Base-by-base conservation (phyloP, 2,888 invertebrate genomes). In the Leucophora obtusa region DNA sequence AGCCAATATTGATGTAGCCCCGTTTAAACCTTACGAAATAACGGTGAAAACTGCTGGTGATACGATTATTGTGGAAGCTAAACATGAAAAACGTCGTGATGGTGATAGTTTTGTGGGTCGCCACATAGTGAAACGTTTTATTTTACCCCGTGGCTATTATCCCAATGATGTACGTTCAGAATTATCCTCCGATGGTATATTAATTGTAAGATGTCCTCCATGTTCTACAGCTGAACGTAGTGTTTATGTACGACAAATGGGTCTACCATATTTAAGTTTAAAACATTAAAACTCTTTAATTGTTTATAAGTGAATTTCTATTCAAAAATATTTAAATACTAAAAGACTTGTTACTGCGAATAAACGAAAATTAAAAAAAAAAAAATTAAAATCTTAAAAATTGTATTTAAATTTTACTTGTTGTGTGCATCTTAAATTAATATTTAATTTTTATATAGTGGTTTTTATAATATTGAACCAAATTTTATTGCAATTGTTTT, bases 81-180 rank as follows among this genome's bases (percentile, higher is more conserved):
- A 93, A 85, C 94, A 94, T 86, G 93, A 93, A 84, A 94, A 94
- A 83, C 93, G 92, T 82, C 91, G 92, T 21, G 94, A 95, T 82
- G 93, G 94, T 47, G 94, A 94, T 84, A 95, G 94, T 0, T 94
- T 91, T 88, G 93, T 97, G 69, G 95, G 96, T 6, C 92, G 96
- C 17, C 96, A 96, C 89, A 96, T 96, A 88, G 93, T 92, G 2
- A 92, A 96, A 81, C 92, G 92, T 58, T 95, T 95, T 87, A 91
- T 94, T 84, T 90, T 95, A 53, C 95, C 95, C 0, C 90, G 92
- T 24, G 93, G 93, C 38, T 93, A 93, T 84, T 94, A 96, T 82
- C 92, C 94, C 8, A 92, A 93, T 9, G 93, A 94, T 84, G 92
- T 97, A 1, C 92, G 93, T 62, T 96, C 96, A 74, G 89, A 89